A percentile compares a stretch with the other conserved stretches of the same genome.
These are phyloP conservation scores for Montipora cactus DNA, from an alignment of 64 coral and sea anemone species.

Conservation along the genomic window DNA sequence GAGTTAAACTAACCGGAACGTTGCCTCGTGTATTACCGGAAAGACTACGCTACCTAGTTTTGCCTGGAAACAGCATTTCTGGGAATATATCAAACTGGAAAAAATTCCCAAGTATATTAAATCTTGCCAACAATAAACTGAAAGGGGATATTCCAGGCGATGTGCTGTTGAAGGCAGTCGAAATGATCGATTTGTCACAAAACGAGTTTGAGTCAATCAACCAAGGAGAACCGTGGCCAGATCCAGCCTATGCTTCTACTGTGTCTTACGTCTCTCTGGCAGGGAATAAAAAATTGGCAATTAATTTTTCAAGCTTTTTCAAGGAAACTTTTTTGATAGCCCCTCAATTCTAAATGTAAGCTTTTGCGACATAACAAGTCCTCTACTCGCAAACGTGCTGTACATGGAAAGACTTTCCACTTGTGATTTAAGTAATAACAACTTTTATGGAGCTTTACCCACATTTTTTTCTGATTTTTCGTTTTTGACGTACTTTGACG, in stretches of 20 bases:
- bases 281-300: slow-evolving; percentile 55
- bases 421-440: slow-evolving; percentile 54
- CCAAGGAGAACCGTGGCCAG: slow-evolving; percentile 31
- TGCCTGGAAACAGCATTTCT: too few species aligned
- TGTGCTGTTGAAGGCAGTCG: background rate
- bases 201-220: slow-evolving; percentile 42
- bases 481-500: slow-evolving; percentile 25
- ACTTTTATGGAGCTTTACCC: slow-evolving; percentile 35
- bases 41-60: too few species aligned
- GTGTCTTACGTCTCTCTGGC: slow-evolving; percentile 14
- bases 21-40: too few species aligned
- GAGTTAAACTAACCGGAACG: too few species aligned
- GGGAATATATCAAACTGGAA: too few species aligned
- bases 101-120: background rate
- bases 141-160: slow-evolving; percentile 26
- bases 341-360: slow-evolving; percentile 49
- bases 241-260: background rate
- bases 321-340: background rate
- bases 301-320: slow-evolving; percentile 36
- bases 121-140: slow-evolving; percentile 42
- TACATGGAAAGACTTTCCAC: background rate
- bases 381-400: background rate
- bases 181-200: slow-evolving; percentile 46
- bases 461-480: background rate
- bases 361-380: slow-evolving; percentile 49